A percentile compares a stretch with the other conserved stretches of the same genome.
Conservation (phyloP, 2,797 vertebrate genomes). For the Sarcophilus harrisii region DNA sequence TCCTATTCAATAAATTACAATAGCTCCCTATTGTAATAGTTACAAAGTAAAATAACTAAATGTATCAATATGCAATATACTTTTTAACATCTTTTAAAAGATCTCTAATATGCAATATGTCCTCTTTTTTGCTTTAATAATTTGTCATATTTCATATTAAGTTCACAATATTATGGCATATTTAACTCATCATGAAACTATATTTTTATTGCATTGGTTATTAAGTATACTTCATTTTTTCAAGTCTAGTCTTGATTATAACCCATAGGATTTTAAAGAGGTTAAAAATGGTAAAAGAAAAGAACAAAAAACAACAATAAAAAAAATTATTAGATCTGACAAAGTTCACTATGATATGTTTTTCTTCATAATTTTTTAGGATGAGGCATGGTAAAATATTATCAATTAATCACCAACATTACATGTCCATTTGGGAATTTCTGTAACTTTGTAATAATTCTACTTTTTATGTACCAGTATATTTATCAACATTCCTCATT, state of each 20-base stretch:
- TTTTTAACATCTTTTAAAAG: not conserved
- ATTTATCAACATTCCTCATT: not conserved
- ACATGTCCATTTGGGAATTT: not conserved
- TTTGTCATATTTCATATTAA: not conserved
- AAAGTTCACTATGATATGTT: not conserved
- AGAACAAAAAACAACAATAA: too few relatives aligned
- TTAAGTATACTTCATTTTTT: not conserved
- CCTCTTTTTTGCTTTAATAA: not conserved
- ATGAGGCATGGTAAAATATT: not conserved
- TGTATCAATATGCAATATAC: not conserved
- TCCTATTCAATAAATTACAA: not conserved
- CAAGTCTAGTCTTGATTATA: not conserved
- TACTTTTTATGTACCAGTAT: not conserved
- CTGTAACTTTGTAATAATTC: not conserved
- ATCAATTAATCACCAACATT: not conserved
- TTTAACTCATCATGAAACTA: not conserved
- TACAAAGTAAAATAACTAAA: not conserved
- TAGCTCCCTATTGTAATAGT: not conserved
- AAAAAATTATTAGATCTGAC: too few relatives aligned
- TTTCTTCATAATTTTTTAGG: not conserved
- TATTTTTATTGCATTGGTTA: not conserved
- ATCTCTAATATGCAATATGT: not conserved
- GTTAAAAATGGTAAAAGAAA: not conserved
- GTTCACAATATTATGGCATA: not conserved
- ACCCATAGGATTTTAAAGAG: not conserved